phyloP scores from a whole-genome alignment of 2,797 vertebrate species.

The Catostomus latipinnis region DNA sequence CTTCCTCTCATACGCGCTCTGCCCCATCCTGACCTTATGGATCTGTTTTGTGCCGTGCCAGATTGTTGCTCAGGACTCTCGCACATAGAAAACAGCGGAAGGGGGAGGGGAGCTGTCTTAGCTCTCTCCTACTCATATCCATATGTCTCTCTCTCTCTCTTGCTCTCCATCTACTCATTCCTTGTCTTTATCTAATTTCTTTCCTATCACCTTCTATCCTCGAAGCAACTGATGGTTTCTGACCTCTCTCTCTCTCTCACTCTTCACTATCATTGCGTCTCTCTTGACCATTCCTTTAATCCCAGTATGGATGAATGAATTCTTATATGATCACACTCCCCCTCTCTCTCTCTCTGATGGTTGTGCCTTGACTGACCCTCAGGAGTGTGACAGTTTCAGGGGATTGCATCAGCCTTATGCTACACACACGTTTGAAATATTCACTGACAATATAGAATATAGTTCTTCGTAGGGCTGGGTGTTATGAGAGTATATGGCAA shows the following conservation, averaged over 20 bases:
- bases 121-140: constrained; percentile 17
- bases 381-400: constrained; percentile 57
- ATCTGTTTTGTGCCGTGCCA: constrained; percentile 54
- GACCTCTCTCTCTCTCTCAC: constrained; percentile 1
- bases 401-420: constrained; percentile 60
- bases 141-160: constrained; percentile 17
- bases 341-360: constrained; percentile 15
- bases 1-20: constrained; percentile 23
- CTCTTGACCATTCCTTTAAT: too few relatives aligned
- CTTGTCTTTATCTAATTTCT: constrained; percentile 43
- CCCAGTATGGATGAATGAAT: too few relatives aligned
- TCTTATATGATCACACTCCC: neutral
- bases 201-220: constrained; percentile 31
- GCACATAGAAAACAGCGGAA: constrained; percentile 37
- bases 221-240: constrained; percentile 21
- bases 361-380: constrained; percentile 54
- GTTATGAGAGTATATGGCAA: neutral
- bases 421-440: constrained; percentile 24
- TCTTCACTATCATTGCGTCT: too few relatives aligned
- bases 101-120: constrained; percentile 18
- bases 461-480: neutral
- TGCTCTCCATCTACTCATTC: constrained; percentile 31
- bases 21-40: constrained; percentile 61
- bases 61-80: constrained; percentile 47
- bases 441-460: constrained; percentile 19